Evolutionary conservation across 1,140 invertebrate genomes (phyloP).

Genomic region (Drosophila burlai): DNA sequence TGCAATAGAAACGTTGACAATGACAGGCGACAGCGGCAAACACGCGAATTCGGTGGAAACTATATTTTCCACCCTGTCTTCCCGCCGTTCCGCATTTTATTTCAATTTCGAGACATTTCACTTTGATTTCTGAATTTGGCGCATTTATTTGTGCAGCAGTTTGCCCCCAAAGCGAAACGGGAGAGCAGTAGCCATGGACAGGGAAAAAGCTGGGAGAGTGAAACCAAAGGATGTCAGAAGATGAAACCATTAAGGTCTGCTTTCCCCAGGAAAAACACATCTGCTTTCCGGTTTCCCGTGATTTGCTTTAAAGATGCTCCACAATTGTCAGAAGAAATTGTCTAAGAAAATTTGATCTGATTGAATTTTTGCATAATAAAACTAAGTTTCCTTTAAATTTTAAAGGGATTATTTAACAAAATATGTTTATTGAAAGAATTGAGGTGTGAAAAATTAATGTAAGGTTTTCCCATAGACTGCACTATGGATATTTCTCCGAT

Average conservation of each 20-base stretch:
- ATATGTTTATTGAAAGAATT: no score
- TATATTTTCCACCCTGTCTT: neutral
- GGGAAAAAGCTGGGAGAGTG: neutral
- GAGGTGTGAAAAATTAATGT: neutral
- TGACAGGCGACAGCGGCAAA: constrained; percentile 51
- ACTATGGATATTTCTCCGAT: no score
- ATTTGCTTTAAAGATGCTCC: neutral
- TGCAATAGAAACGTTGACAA: constrained; percentile 74
- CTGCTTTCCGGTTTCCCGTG: neutral
- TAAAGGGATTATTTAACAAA: neutral
- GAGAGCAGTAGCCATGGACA: neutral
- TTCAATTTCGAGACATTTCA: constrained; percentile 69
- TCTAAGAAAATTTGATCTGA: no score
- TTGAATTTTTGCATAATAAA: neutral
- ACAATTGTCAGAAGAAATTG: neutral
- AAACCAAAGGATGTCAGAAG: neutral
- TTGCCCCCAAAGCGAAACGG: constrained; percentile 5
- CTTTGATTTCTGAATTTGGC: constrained; percentile 56
- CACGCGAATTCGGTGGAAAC: constrained; percentile 18
- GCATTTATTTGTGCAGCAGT: constrained; percentile 21
- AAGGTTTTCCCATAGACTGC: no score
- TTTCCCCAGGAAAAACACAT: neutral
- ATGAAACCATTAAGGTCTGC: constrained; percentile 5
- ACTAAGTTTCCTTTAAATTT: neutral
- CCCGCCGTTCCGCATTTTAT: constrained; percentile 27